These are phyloP conservation scores for Alca torda DNA, from an alignment of 2,797 vertebrate species.

Conservation along the genomic window DNA sequence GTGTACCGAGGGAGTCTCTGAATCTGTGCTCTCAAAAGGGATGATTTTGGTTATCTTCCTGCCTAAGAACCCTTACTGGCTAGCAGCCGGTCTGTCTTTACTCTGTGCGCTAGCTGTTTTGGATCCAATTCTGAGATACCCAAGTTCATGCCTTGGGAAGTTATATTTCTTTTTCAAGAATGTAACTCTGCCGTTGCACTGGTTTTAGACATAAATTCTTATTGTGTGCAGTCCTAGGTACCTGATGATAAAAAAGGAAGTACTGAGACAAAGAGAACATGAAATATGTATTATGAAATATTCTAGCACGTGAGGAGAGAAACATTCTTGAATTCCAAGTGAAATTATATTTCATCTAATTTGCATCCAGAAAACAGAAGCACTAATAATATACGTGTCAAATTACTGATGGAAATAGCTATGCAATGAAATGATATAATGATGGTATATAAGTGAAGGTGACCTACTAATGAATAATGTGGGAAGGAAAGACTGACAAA, in stretches of 20 bases:
- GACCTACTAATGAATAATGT: slow-evolving; percentile 26
- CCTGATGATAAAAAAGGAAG: background rate
- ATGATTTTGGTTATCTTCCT: background rate
- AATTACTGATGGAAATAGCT: slow-evolving; percentile 30
- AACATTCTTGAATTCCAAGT: background rate
- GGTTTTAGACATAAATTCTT: background rate
- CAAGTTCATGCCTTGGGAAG: background rate
- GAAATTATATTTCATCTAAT: background rate
- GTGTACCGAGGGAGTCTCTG: background rate
- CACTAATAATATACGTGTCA: background rate
- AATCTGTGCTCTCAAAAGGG: background rate
- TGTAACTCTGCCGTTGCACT: background rate
- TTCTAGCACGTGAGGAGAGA: background rate
- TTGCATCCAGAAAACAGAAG: slow-evolving; percentile 29
- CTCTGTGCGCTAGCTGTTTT: background rate
- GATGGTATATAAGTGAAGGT: slow-evolving; percentile 39
- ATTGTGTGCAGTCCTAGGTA: background rate
- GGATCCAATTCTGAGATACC: background rate
- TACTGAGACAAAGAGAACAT: background rate
- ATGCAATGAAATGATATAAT: slow-evolving; percentile 40
- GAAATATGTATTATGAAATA: background rate
- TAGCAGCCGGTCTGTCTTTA: background rate
- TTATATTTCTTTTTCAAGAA: background rate
- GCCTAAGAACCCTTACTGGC: background rate
- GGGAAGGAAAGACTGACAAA: slow-evolving; percentile 31